Conservation (phyloP, 2,113 vertebrate species). For the Cyprinodon variegatus region DNA sequence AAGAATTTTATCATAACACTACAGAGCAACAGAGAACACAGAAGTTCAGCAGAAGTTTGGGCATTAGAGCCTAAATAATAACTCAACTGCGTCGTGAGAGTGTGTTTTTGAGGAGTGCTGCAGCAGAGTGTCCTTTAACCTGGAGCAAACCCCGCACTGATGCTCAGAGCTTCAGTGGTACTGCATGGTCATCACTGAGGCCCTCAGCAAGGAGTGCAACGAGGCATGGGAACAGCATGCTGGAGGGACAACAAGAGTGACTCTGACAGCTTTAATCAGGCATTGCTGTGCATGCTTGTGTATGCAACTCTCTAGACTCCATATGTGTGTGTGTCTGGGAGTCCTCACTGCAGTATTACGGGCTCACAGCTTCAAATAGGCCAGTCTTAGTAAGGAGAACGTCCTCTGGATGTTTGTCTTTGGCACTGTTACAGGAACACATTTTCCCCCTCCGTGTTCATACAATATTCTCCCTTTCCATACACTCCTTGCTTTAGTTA, state of each 20-base stretch:
- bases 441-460: neutral
- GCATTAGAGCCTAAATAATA: conserved; percentile 1
- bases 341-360: conserved; percentile 42
- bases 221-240: conserved; percentile 50
- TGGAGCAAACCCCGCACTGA: conserved; percentile 12
- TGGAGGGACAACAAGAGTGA: conserved; percentile 36
- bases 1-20: conserved; percentile 10
- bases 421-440: conserved; percentile 12
- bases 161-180: conserved; percentile 25
- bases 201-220: conserved; percentile 39
- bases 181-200: conserved; percentile 42
- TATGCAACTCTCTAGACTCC: conserved; percentile 1
- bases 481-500: neutral
- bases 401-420: conserved; percentile 37
- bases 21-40: conserved; percentile 12
- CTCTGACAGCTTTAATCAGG: conserved; percentile 59
- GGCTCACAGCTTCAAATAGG: conserved; percentile 34
- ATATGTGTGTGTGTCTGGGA: conserved; percentile 2
- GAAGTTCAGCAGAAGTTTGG: neutral
- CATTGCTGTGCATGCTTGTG: conserved; percentile 23
- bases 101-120: conserved; percentile 36
- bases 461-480: neutral
- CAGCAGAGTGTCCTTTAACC: conserved; percentile 24
- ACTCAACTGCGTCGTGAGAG: neutral
- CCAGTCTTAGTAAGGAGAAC: conserved; percentile 15